phyloP scores from a whole-genome alignment of 2,888 invertebrate genomes.

The Gibbula magus region DNA sequence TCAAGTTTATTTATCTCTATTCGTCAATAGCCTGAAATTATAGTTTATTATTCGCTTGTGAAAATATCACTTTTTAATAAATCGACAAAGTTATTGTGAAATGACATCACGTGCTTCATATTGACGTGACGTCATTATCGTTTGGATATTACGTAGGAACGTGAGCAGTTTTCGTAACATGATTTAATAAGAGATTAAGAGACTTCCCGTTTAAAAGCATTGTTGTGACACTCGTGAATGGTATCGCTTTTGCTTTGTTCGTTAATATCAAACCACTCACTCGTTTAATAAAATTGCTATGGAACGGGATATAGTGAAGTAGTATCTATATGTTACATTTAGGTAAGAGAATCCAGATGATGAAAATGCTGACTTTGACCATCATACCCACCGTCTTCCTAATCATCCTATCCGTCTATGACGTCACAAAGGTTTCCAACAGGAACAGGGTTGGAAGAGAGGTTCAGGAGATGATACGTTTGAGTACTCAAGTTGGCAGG shows the following conservation, averaged over 20 bases:
- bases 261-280: too few relatives aligned
- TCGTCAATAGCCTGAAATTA: too few relatives aligned
- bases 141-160: too few relatives aligned
- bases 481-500: slow-evolving; percentile 48
- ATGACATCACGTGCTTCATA: not conserved
- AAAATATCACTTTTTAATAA: too few relatives aligned
- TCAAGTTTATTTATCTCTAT: too few relatives aligned
- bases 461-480: slow-evolving; percentile 35
- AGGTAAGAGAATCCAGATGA: slow-evolving; percentile 60
- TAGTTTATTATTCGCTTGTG: too few relatives aligned
- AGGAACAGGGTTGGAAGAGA: slow-evolving; percentile 26
- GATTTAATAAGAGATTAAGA: too few relatives aligned
- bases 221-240: too few relatives aligned
- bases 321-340: not conserved
- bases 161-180: too few relatives aligned
- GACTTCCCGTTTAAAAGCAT: too few relatives aligned
- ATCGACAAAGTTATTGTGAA: not conserved
- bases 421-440: slow-evolving; percentile 33
- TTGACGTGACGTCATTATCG: not conserved
- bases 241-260: too few relatives aligned
- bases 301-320: not conserved
- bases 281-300: too few relatives aligned
- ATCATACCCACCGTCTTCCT: slow-evolving; percentile 42
- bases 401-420: slow-evolving; percentile 37
- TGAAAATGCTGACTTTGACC: slow-evolving; percentile 45